Percentiles rank a stretch among this genome's conserved stretches.
Evolutionary conservation across 2,113 vertebrate species (phyloP).

Genomic region (Salvelinus sp.): DNA sequence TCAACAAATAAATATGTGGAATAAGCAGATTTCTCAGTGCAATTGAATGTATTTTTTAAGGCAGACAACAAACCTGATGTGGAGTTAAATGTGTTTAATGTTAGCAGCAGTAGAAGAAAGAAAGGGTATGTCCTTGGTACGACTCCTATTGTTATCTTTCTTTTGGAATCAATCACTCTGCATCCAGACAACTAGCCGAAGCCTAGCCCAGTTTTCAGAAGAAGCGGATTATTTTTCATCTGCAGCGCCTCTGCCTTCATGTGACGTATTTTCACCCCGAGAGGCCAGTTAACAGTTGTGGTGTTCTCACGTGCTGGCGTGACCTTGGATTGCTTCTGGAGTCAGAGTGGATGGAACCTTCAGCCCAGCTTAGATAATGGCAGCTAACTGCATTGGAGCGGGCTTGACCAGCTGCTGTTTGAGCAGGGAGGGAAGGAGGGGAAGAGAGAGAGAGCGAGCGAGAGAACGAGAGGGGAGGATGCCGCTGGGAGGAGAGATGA

Average conservation of each 20-base stretch:
- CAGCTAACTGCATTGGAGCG: no score
- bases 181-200: no score
- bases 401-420: conserved; percentile 31
- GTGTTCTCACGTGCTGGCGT: conserved; percentile 61
- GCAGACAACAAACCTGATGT: no score
- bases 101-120: no score
- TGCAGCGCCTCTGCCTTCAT: conserved; percentile 37
- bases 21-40: no score
- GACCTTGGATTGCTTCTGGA: conserved; percentile 69
- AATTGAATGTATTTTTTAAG: no score
- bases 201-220: neutral
- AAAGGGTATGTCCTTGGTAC: no score
- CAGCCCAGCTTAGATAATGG: conserved; percentile 62
- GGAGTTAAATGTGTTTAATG: no score
- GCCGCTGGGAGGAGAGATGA: conserved; percentile 72
- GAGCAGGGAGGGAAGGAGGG: conserved; percentile 8
- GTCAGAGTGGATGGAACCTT: conserved; percentile 40
- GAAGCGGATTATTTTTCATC: neutral
- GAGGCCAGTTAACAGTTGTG: conserved; percentile 57
- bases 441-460: conserved; percentile 28
- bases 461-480: conserved; percentile 28
- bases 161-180: no score
- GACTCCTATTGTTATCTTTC: no score
- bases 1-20: no score
- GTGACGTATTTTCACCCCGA: conserved; percentile 71